Percentiles rank a stretch among this genome's conserved stretches.
phyloP scores from a whole-genome alignment of 2,888 invertebrate genomes.

The Autographa pulchrina region DNA sequence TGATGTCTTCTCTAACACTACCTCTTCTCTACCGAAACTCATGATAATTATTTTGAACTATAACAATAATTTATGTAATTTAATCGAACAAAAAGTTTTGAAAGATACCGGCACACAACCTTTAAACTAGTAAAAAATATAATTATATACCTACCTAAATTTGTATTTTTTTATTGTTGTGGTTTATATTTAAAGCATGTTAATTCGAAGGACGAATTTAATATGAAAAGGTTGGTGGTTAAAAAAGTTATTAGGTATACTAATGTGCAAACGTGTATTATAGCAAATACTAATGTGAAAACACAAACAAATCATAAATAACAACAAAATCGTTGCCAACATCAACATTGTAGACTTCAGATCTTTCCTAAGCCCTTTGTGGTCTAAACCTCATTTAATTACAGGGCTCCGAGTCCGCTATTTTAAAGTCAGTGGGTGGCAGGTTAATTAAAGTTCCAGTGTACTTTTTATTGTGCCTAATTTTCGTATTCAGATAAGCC shows the following conservation, averaged over 20 bases:
- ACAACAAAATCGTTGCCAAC: no score
- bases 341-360: no score
- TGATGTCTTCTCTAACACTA: no score
- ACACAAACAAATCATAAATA: neutral
- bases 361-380: no score
- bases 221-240: neutral
- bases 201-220: neutral
- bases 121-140: neutral
- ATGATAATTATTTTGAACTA: conserved; percentile 1
- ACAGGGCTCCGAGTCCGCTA: no score
- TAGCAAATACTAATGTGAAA: neutral
- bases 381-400: no score
- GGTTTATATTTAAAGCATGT: neutral
- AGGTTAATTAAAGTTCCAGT: no score
- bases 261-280: no score
- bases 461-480: no score
- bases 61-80: neutral
- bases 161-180: neutral
- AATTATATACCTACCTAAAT: neutral
- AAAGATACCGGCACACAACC: neutral
- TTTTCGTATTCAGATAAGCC: no score
- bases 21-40: neutral
- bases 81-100: neutral
- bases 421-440: no score
- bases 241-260: neutral